Evolutionary conservation across 1,140 invertebrate species (phyloP), one percentile per base, ranked within the genome.

Genomic region (Epicauta chinensis): DNA sequence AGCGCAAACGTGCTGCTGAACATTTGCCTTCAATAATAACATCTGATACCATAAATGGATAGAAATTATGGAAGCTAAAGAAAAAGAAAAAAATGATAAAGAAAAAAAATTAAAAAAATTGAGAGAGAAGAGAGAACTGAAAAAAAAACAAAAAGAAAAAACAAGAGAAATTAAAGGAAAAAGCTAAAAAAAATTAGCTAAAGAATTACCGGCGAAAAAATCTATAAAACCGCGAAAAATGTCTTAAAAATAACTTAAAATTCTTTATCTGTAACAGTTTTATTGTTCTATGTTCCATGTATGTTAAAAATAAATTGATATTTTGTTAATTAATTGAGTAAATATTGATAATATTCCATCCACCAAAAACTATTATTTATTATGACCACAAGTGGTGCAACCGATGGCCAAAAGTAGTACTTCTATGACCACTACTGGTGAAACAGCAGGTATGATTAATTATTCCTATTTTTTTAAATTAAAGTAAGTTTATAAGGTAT

Each of bases 11-110:
- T 31, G 23, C 32, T 2, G 13, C n/a, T 7, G 53, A 58, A 46
- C 44, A 55, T 37, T 45, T 58, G 37, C 56, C 56, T 38, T 55
- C 53, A 14, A 53, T 56, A 34, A 50, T 58, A 40, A 56, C 56
- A 29, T 45, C 56, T 35, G 56, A n/a, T n/a, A n/a, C n/a, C n/a
- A 58, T 17, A 56, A 51, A 32, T 58, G 56, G 56, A 51, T 46
- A 15, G 46, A 58, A 56, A 29, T 58, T 13, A 54, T 58, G 51
- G 47, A 50, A 23, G 32, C 39, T 15, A 51, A 49, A 37, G 46
- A 51, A 43, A 51, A 42, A 10, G 30, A 38, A 51, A 52, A 47
- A 55, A 45, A 36, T 42, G 2, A 46, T 15, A 23, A 16, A 51
- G 49, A 17, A 55, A 55, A 30, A 44, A 55, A 44, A 23, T 45